Percentiles rank a stretch among this genome's conserved stretches.
phyloP scores from a whole-genome alignment of 2,888 invertebrate genomes.

The Eremobia ochroleuca region DNA sequence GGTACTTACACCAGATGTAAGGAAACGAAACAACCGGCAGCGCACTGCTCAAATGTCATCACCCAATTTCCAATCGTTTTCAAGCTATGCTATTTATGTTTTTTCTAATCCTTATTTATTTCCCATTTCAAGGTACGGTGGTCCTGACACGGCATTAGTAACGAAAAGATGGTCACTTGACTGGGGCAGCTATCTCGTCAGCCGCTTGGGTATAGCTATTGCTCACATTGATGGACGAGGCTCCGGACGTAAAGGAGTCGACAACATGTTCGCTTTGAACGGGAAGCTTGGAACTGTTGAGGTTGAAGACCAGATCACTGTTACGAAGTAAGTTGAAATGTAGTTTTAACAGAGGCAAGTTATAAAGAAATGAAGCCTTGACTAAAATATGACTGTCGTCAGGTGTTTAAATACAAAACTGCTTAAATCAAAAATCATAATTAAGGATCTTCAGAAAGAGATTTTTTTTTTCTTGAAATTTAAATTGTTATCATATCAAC shows the following conservation, averaged over 20 bases:
- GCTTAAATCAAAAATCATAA: neutral
- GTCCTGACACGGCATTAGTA: conserved; percentile 97
- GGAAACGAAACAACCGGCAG: neutral
- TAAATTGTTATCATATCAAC: neutral
- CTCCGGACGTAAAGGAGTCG: conserved; percentile 96
- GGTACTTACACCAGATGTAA: neutral
- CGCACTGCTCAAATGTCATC: neutral
- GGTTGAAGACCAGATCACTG: conserved; percentile 97
- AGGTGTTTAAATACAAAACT: neutral
- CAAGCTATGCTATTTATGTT: too few relatives aligned
- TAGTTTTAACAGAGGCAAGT: neutral
- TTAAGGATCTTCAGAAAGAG: neutral
- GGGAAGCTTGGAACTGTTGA: conserved; percentile 96
- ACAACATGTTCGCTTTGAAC: conserved; percentile 95
- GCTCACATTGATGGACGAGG: conserved; percentile 98
- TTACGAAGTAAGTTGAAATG: conserved; percentile 92
- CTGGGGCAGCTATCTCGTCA: conserved; percentile 97
- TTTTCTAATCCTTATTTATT: neutral
- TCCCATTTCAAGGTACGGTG: conserved; percentile 93
- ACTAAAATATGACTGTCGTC: neutral
- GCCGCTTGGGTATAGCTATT: conserved; percentile 96
- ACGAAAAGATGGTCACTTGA: conserved; percentile 95
- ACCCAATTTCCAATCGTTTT: neutral
- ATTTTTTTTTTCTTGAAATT: neutral
- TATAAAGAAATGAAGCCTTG: neutral